phyloP scores from a whole-genome alignment of 1,140 invertebrate genomes.

The Philotrypesis tridentata region DNA sequence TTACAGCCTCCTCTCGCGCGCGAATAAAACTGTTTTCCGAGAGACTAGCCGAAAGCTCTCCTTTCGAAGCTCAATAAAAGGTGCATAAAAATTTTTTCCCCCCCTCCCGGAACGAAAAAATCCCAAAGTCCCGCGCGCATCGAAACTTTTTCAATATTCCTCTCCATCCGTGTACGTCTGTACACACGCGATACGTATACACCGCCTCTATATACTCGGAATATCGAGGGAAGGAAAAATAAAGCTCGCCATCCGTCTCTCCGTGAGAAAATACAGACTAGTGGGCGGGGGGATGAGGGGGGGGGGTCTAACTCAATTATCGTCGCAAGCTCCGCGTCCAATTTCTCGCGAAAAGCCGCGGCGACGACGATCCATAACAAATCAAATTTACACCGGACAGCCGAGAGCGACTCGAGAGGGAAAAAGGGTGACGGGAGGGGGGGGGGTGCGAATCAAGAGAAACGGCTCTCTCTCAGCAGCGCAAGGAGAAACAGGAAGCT shows the following conservation, averaged over 20 bases:
- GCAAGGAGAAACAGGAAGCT: background rate
- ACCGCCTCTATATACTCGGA: too few relatives aligned
- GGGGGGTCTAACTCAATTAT: too few relatives aligned
- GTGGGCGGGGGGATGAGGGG: too few relatives aligned
- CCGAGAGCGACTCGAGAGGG: background rate
- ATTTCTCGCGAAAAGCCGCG: background rate
- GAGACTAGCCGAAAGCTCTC: background rate
- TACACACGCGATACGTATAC: too few relatives aligned
- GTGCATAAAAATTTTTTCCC: background rate
- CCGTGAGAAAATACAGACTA: too few relatives aligned
- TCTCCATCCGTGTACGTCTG: too few relatives aligned
- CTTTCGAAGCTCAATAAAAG: background rate
- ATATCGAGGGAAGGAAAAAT: too few relatives aligned
- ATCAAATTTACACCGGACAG: conserved; percentile 29
- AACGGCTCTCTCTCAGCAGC: background rate
- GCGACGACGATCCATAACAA: conserved; percentile 26
- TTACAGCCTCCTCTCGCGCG: background rate
- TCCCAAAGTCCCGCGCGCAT: background rate
- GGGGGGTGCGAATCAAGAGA: background rate
- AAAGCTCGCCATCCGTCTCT: too few relatives aligned
- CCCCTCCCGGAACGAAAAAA: background rate
- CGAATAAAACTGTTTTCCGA: background rate
- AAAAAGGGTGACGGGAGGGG: background rate
- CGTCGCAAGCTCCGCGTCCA: background rate
- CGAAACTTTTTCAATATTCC: background rate